Conservation (phyloP, 2,888 invertebrate species). For the Dione vanillae region DNA sequence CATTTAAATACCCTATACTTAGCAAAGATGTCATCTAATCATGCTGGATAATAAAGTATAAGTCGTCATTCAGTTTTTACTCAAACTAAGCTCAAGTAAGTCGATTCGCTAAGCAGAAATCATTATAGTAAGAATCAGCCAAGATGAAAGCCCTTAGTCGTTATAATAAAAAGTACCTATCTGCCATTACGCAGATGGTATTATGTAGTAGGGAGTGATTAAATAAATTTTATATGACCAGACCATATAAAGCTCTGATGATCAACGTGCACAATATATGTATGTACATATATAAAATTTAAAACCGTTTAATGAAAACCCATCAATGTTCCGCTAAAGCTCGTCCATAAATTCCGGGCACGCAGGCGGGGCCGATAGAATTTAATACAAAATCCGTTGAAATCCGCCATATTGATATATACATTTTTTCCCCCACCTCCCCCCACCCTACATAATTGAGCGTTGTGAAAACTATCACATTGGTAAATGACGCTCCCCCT, state of each 20-base stretch:
- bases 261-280: conserved; percentile 40
- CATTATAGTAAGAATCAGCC: conserved; percentile 28
- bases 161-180: conserved; percentile 28
- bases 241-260: conserved; percentile 28
- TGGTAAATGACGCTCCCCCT: conserved; percentile 73
- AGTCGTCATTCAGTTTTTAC: conserved; percentile 22
- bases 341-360: conserved; percentile 66
- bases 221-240: conserved; percentile 27
- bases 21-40: conserved; percentile 20
- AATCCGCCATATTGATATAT: conserved; percentile 78
- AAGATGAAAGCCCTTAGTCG: neutral
- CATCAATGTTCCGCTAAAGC: conserved; percentile 61
- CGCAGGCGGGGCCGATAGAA: conserved; percentile 73
- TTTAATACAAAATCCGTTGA: conserved; percentile 77
- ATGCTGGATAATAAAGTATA: conserved; percentile 12
- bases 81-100: neutral
- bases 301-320: conserved; percentile 56
- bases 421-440: conserved; percentile 71
- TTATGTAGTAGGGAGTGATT: conserved; percentile 43
- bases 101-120: conserved; percentile 26
- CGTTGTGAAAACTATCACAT: conserved; percentile 83
- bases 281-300: conserved; percentile 47
- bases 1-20: conserved; percentile 25
- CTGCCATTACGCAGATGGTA: conserved; percentile 31
- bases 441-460: conserved; percentile 78